Percentiles rank a stretch among this genome's conserved stretches.
Conservation (phyloP, 37 sponge, comb jelly and placozoan species). For the Spongilla lacustris region DNA sequence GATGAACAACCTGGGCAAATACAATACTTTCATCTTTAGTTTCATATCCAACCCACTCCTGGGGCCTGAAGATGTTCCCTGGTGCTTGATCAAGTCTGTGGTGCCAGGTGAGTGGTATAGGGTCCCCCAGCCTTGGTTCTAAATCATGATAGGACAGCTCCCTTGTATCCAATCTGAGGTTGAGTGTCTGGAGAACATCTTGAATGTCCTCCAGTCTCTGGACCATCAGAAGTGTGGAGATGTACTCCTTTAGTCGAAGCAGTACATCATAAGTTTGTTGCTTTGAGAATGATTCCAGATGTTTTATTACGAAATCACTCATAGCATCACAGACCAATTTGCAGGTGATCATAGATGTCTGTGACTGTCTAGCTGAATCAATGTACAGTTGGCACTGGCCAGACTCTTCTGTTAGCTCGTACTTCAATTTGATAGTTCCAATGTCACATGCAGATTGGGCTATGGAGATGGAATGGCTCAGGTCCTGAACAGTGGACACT, state of each 20-base stretch:
- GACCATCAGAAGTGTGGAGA: neutral
- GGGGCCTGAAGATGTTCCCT: constrained; percentile 41
- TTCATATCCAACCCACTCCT: constrained; percentile 64
- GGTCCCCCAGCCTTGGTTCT: constrained; percentile 11
- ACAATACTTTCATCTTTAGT: constrained; percentile 8
- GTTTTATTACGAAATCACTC: neutral
- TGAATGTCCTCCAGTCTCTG: neutral
- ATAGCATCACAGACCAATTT: neutral
- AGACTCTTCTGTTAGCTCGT: neutral
- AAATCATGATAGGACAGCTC: neutral
- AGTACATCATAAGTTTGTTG: neutral
- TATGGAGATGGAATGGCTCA: neutral
- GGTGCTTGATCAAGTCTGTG: constrained; percentile 23
- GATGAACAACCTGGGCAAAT: constrained; percentile 46
- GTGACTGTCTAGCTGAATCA: neutral
- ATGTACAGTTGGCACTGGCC: neutral
- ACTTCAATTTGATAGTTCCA: neutral
- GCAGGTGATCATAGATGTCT: neutral
- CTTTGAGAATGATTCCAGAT: neutral
- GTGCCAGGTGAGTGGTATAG: constrained; percentile 21
- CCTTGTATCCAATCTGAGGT: neutral
- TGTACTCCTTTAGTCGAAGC: neutral
- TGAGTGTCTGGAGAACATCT: neutral
- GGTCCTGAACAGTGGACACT: neutral
- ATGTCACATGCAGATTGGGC: neutral